Evolutionary conservation across 2,888 invertebrate genomes (phyloP).

Genomic region (Caenorhabditis afra): DNA sequence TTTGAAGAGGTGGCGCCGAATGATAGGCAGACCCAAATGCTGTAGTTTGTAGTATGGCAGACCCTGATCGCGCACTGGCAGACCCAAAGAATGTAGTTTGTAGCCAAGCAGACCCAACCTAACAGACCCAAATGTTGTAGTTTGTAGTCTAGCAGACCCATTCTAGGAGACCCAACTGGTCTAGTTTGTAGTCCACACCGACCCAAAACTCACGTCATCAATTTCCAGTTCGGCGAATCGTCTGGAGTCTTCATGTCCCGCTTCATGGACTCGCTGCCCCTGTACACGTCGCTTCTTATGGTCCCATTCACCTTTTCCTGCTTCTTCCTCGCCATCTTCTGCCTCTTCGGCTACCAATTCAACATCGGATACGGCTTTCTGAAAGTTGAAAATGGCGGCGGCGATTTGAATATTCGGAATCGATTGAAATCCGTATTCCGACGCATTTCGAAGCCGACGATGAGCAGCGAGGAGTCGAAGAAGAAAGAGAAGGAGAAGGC

Average conservation of each 20-base stretch:
- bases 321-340: conserved; percentile 44
- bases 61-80: too few relatives aligned
- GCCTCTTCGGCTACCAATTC: conserved; percentile 54
- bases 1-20: not conserved
- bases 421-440: conserved; percentile 23
- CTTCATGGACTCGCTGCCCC: conserved; percentile 30
- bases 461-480: not conserved
- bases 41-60: too few relatives aligned
- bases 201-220: too few relatives aligned
- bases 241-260: conserved; percentile 28
- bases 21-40: too few relatives aligned
- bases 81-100: too few relatives aligned
- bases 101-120: too few relatives aligned
- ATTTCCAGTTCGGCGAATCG: conserved; percentile 48
- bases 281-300: conserved; percentile 12
- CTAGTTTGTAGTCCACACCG: too few relatives aligned
- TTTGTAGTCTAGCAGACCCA: too few relatives aligned
- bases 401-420: not conserved
- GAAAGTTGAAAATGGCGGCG: conserved; percentile 16
- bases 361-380: conserved; percentile 51
- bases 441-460: not conserved
- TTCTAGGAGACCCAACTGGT: too few relatives aligned
- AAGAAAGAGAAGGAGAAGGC: not conserved
- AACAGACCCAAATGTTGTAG: too few relatives aligned
- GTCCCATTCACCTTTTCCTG: conserved; percentile 49